Evolutionary conservation across 1,140 invertebrate genomes (phyloP).

Genomic region (Xylocopa sonorina): DNA sequence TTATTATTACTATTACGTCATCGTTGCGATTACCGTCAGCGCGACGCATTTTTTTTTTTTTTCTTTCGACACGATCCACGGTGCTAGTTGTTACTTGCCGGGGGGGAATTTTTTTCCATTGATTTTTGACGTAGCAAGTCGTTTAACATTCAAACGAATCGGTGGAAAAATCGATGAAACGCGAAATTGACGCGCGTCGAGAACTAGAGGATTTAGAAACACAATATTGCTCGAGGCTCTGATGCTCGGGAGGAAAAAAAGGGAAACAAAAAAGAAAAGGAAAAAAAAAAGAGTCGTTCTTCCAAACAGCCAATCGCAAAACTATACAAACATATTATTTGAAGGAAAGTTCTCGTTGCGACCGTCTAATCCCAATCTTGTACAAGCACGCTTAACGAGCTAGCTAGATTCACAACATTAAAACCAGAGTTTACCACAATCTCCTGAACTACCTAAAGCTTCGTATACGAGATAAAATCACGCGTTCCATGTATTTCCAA

Average conservation of each 20-base stretch:
- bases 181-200: neutral
- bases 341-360: neutral
- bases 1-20: neutral
- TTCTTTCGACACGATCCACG: neutral
- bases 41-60: neutral
- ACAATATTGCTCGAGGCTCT: neutral
- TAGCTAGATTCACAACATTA: conserved; percentile 63
- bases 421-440: conserved; percentile 57
- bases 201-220: neutral
- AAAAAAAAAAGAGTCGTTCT: conserved; percentile 5
- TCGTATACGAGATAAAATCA: neutral
- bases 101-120: neutral
- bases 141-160: neutral
- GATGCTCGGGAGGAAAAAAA: neutral
- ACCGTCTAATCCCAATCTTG: conserved; percentile 57
- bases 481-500: neutral
- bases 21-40: neutral
- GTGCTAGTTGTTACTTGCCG: too few relatives aligned
- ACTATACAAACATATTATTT: conserved; percentile 15
- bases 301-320: neutral
- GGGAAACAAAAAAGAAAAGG: neutral
- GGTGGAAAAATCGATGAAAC: conserved; percentile 7
- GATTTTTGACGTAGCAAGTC: neutral
- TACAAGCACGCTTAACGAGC: conserved; percentile 67
- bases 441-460: neutral